A percentile compares a stretch with the other conserved stretches of the same genome.
Evolutionary conservation across 2,888 invertebrate genomes (phyloP).

Genomic region (Lumbricus terrestris): DNA sequence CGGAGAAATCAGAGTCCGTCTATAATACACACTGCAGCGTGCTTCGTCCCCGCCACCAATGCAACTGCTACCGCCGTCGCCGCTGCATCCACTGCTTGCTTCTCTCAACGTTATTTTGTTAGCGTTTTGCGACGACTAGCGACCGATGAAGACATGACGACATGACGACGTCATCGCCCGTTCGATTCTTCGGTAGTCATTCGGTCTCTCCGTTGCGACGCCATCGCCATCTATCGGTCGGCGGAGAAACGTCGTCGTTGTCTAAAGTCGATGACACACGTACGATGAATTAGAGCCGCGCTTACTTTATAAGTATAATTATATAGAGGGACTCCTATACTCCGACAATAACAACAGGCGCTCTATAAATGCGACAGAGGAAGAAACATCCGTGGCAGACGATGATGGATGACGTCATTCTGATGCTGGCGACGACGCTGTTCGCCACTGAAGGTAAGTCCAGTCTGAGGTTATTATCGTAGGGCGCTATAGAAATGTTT

Average conservation of each 20-base stretch:
- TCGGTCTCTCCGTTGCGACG: neutral
- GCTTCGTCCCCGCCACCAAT: no score
- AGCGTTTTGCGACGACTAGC: neutral
- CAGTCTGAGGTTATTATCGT: no score
- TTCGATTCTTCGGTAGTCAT: neutral
- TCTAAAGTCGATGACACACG: no score
- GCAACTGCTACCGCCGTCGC: no score
- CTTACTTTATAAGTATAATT: no score
- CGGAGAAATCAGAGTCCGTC: neutral
- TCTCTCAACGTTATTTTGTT: neutral
- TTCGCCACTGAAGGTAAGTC: neutral
- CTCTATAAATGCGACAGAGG: neutral
- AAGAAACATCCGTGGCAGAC: neutral
- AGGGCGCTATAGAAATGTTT: no score
- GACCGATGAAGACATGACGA: neutral
- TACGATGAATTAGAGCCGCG: no score
- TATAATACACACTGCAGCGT: neutral
- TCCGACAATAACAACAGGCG: conserved; percentile 3
- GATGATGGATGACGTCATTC: neutral
- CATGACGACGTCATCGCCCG: neutral
- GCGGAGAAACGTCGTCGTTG: neutral
- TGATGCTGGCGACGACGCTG: neutral
- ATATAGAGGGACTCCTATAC: no score
- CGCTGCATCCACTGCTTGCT: no score
- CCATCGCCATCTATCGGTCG: neutral